Base-by-base conservation (phyloP, 2,888 invertebrate species). In the Coenonympha arcania region DNA sequence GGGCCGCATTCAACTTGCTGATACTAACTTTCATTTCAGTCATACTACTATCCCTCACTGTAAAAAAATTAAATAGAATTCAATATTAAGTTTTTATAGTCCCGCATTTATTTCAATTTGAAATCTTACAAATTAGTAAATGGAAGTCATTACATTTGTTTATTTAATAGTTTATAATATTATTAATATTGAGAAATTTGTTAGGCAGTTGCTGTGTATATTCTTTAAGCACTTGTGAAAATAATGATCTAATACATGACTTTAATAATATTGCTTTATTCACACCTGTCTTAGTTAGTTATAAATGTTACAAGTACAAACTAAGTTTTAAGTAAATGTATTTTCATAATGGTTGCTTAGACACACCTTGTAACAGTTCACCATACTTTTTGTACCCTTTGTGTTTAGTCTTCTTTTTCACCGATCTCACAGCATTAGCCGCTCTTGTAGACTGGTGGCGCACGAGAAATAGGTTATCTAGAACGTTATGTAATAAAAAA, bases 11-110 rank as follows among this genome's bases (percentile, higher is more conserved):
- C 24, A 94, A 73, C 62, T 90, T 92, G 58, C 88, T 89, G 8
- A 94, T 89, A 13, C 89, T 87, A 1, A 93, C 90, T 68, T 89
- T 91, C 13, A 88, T 89, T 76, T 92, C 90, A 43, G 80, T 90
- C 66, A 90, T 89, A 3, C 85, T 85, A 47, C 83, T 79, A 39
- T 89, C 82, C 24, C 90, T 90, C 49, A 93, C 93, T 93, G 65
- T 50, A 79, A 79, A 50, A n/a, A n/a, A n/a, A n/a, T n/a, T n/a
- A n/a, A n/a, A n/a, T n/a, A n/a, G n/a, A n/a, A n/a, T n/a, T n/a
- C n/a, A n/a, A n/a, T n/a, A n/a, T n/a, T n/a, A n/a, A n/a, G n/a
- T n/a, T n/a, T n/a, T n/a, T n/a, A n/a, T n/a, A n/a, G n/a, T n/a
- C n/a, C n/a, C n/a, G n/a, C n/a, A n/a, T n/a, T n/a, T n/a, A n/a